Evolutionary conservation across 2,797 vertebrate genomes (phyloP), one percentile per base, ranked within the genome.

Genomic region (Geotrypetes seraphini): DNA sequence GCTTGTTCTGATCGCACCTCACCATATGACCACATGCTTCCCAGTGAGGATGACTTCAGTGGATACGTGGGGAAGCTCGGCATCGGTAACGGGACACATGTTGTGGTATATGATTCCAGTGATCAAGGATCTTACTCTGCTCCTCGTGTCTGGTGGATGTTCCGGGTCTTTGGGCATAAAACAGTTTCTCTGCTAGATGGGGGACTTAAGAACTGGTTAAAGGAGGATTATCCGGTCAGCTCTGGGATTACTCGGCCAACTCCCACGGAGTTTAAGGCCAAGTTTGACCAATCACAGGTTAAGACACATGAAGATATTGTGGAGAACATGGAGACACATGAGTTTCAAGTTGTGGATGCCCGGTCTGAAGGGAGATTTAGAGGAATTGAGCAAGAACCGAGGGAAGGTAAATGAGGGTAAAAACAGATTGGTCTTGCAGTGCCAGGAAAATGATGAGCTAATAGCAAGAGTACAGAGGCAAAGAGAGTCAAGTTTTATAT

Each of bases 121-220:
- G 79, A 84, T 43, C 79, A 88, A 31, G 95, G 93, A 2, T 75
- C 85, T n/a, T 96, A 73, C 72, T 69, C 85, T 2, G 91, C 93
- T 0, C 92, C 96, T 0, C 81, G 95, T 1, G 78, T 96, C 7
- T 99, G 95, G 95, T 99, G 93, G 93, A 97, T 94, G 96, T 99
- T 99, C 60, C 81, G 88, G 3, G 58, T 72, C 37, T 99, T 97
- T 3, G 92, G 96, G 2, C 96, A 98, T 28, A 43, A 28, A 3
- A 16, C 51, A 0, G 95, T 98, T 37, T 97, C 93, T 2, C 75
- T 99, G 33, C 75, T 97, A 31, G 82, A 96, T 48, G 92, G 96
- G 0, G 93, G 95, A 5, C 45, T 94, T 47, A 89, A 79, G 59
- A 76, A 78, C 51, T 99, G 96, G 96, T 43, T 75, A 35, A 57